Base-by-base conservation (phyloP, 2,888 invertebrate species). In the Lutraria lutraria region DNA sequence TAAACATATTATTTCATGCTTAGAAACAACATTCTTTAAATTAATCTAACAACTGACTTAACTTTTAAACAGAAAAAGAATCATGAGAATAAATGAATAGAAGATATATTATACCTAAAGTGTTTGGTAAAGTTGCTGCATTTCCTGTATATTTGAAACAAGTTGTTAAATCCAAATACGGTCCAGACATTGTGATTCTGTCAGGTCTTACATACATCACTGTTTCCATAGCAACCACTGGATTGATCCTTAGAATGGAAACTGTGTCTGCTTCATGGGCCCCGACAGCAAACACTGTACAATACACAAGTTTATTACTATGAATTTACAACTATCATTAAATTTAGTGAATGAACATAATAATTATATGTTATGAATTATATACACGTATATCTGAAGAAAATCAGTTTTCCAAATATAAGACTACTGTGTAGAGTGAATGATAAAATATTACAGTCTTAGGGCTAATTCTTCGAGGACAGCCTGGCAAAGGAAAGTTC, bases 221-320 rank as follows among this genome's bases (percentile, higher is more conserved):
- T 63, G 90, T 91, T 83, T 92, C 88, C 87, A 91, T 90, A 85
- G 90, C 79, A 31, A 92, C 90, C 8, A 92, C 92, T 13, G 92
- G 91, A 53, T 90, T 91, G 3, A 87, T 80, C 3, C 90, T 82
- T 16, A 92, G 63, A 10, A 91, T 52, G 10, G 90, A 54, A 6
- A 89, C 92, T 43, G 81, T 88, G 83, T 91, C 92, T 0, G 92
- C 89, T 21, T 89, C 88, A 80, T 89, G 91, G 12, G 92, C 92
- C 15, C 92, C 92, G 25, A 91, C 91, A 80, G 91, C 92, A 79
- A 92, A 92, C 6, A 86, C 92, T 92, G 81, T 15, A 82, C 34
- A 43, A 86, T 25, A 43, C 34, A 85, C 15, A 90, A 53, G 13
- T 25, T 29, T 21, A 25, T 72, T 56, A 60, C n/a, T 19, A 63